Evolutionary conservation across 2,797 vertebrate genomes (phyloP).

Genomic region (Monodelphis domestica): DNA sequence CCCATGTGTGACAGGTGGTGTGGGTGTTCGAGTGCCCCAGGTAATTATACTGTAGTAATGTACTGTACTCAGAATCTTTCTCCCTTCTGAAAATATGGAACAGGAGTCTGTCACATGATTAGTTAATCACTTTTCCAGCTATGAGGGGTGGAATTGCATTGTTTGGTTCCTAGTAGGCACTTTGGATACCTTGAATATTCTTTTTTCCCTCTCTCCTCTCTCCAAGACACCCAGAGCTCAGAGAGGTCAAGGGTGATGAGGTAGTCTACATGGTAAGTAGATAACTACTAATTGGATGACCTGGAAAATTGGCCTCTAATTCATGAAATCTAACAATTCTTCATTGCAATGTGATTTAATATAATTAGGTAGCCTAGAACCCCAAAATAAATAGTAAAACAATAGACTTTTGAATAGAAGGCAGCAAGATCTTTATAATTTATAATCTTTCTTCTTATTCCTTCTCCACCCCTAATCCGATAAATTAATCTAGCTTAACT

Average conservation of each 20-base stretch:
- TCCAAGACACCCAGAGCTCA: not conserved
- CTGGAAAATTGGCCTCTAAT: not conserved
- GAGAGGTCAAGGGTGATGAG: not conserved
- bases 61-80: too few species aligned
- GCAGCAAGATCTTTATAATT: not conserved
- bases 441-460: not conserved
- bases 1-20: not conserved
- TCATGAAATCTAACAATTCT: not conserved
- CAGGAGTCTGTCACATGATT: not conserved
- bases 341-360: not conserved
- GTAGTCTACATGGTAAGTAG: not conserved
- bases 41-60: too few species aligned
- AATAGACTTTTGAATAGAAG: not conserved
- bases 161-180: not conserved
- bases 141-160: not conserved
- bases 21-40: not conserved
- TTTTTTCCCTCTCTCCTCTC: not conserved
- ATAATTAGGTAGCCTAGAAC: not conserved
- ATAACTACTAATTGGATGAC: not conserved
- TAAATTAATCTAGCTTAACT: rapidly evolving
- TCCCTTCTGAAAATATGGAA: not conserved
- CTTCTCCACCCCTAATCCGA: not conserved
- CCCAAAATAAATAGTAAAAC: not conserved
- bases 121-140: not conserved
- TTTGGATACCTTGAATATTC: not conserved